Percentiles rank a stretch among this genome's conserved stretches.
phyloP scores from a whole-genome alignment of 2,797 vertebrate species.

The Hirundo rustica region DNA sequence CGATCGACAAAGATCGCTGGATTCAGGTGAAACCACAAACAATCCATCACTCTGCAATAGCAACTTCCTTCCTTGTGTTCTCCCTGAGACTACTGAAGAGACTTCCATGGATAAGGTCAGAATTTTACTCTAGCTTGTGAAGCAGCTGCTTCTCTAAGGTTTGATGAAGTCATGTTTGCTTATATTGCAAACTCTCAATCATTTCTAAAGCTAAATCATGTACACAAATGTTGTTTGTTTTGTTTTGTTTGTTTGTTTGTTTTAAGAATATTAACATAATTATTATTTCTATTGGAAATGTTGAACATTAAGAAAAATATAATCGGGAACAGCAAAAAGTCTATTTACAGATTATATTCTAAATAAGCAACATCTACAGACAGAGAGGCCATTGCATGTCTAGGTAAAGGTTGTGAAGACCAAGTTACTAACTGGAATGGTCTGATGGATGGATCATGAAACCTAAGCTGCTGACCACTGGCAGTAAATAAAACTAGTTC shows the following conservation, averaged over 20 bases:
- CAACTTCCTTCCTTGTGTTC: not conserved
- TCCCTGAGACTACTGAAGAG: not conserved
- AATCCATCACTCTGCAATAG: not conserved
- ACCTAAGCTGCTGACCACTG: not conserved
- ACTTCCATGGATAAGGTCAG: not conserved
- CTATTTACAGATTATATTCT: not conserved
- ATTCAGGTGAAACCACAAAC: not conserved
- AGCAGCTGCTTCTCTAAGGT: not conserved
- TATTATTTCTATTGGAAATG: not conserved
- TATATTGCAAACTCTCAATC: not conserved
- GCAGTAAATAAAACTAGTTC: not conserved
- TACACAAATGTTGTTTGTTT: not conserved
- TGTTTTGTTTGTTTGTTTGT: not conserved
- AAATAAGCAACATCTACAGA: not conserved
- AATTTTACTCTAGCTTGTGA: not conserved
- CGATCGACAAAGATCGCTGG: not conserved
- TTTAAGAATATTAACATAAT: not conserved
- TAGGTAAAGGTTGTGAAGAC: not conserved
- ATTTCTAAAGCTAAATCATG: not conserved
- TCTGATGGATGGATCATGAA: not conserved
- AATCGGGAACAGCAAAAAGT: not conserved
- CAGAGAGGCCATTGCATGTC: not conserved
- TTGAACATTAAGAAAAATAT: not conserved
- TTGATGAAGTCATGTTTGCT: not conserved
- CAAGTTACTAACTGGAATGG: not conserved